phyloP scores from a whole-genome alignment of 2,113 vertebrate genomes.

The human region GRCh38 chrX:72281501-72282000 shows the following conservation, averaged over 20 bases:
- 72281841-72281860: background rate
- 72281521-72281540: background rate
- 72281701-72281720: background rate
- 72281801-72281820: slow-evolving; percentile 15
- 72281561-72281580: slow-evolving; percentile 28
- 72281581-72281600: slow-evolving; percentile 42
- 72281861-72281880: background rate
- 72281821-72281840: background rate
- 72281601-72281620: slow-evolving; percentile 40
- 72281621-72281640: background rate
- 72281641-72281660: background rate
- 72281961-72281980: background rate
- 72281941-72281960: background rate
- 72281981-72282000: no score
- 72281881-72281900: background rate
- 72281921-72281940: background rate
- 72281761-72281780: background rate
- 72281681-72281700: background rate
- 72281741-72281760: background rate
- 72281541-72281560: background rate
- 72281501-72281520: slow-evolving; percentile 35
- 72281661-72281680: slow-evolving; percentile 30
- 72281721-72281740: background rate
- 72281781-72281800: background rate
- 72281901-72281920: background rate